Conservation (phyloP, 2,113 vertebrate genomes). For the Alaudala cheleensis region DNA sequence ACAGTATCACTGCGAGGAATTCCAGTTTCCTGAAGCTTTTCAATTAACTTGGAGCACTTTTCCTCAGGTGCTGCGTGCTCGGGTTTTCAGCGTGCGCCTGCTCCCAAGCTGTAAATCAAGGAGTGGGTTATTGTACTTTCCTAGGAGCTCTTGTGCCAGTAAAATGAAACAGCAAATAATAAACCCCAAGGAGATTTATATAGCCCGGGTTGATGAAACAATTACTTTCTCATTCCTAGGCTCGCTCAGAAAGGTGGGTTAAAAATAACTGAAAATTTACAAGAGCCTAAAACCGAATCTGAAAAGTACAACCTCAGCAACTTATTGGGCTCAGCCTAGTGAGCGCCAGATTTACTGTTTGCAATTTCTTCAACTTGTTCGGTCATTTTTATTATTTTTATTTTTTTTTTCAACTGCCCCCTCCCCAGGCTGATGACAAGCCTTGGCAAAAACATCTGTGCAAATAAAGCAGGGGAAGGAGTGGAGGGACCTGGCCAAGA, state of each 20-base stretch:
- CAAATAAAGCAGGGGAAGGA: conserved; percentile 58
- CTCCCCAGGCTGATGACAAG: conserved; percentile 50
- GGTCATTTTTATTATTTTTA: conserved; percentile 10
- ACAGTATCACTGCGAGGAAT: conserved; percentile 1
- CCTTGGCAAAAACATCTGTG: conserved; percentile 64
- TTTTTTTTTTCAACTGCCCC: neutral
- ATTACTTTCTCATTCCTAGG: conserved; percentile 53
- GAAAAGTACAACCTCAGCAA: conserved; percentile 67
- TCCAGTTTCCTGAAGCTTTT: conserved; percentile 29
- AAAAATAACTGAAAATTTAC: conserved; percentile 71
- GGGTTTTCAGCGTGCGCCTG: neutral
- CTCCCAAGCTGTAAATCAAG: conserved; percentile 58
- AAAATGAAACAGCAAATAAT: conserved; percentile 61
- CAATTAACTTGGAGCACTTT: conserved; percentile 30
- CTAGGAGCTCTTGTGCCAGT: conserved; percentile 39
- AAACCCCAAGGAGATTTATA: conserved; percentile 51
- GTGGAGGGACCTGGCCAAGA: neutral
- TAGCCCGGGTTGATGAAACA: conserved; percentile 51
- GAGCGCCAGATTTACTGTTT: conserved; percentile 55
- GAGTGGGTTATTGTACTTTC: conserved; percentile 44
- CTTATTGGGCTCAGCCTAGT: neutral
- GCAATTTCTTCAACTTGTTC: conserved; percentile 67
- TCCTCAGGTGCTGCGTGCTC: neutral
- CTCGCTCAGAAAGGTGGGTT: conserved; percentile 42
- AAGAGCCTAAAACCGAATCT: conserved; percentile 50